These are phyloP conservation scores for Mastomys coucha DNA, from an alignment of 2,113 vertebrate species.

Conservation along the genomic window DNA sequence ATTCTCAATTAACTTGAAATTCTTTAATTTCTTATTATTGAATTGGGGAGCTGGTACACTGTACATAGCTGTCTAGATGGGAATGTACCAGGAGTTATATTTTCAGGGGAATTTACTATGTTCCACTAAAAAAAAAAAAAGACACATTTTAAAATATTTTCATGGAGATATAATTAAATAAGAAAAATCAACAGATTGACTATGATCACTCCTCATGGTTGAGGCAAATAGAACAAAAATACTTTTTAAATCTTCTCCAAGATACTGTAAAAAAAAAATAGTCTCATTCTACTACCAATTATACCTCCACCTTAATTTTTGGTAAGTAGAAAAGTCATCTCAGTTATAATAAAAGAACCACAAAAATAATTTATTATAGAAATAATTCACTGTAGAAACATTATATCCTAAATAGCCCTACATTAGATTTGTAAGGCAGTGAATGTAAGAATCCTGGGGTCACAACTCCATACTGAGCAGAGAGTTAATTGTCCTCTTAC, in stretches of 20 bases:
- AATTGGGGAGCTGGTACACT: background rate
- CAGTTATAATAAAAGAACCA: constrained; percentile 52
- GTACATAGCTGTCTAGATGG: background rate
- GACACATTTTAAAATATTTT: background rate
- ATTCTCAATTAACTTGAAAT: constrained; percentile 14
- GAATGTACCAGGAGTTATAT: background rate
- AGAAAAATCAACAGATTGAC: background rate
- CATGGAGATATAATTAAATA: background rate
- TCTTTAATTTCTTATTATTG: background rate
- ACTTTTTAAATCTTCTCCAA: constrained; percentile 24
- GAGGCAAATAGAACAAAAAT: background rate
- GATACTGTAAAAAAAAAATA: background rate
- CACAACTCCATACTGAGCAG: background rate
- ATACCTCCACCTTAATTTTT: background rate
- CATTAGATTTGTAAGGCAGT: constrained; percentile 41
- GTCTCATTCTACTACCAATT: background rate
- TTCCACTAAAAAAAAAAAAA: constrained; percentile 23
- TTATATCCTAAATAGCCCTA: background rate
- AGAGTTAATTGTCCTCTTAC: constrained; percentile 52
- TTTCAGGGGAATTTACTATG: constrained; percentile 38
- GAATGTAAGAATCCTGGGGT: background rate
- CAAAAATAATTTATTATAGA: constrained; percentile 62
- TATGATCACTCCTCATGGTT: constrained; percentile 19
- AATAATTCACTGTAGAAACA: constrained; percentile 60
- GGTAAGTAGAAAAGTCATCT: constrained; percentile 46